Evolutionary conservation across 2,797 vertebrate species (phyloP).

Genomic region (Catostomus latipinnis): DNA sequence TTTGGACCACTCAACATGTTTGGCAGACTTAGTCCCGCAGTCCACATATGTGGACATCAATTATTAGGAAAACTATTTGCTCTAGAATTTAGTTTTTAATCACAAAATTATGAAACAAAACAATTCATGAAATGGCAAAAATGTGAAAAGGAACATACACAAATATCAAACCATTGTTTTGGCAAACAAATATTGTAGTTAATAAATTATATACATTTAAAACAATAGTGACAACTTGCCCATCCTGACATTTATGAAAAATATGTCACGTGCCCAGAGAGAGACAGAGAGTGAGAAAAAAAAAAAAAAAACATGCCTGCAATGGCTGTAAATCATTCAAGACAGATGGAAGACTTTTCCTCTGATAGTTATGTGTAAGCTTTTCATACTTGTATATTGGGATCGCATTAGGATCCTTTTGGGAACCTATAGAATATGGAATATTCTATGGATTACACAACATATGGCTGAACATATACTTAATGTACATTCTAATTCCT

Average conservation of each 20-base stretch:
- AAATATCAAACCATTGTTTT: too few species aligned
- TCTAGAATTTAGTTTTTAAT: too few species aligned
- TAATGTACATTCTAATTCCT: neutral
- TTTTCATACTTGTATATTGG: conserved; percentile 4
- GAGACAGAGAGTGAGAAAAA: neutral
- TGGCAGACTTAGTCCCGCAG: too few species aligned
- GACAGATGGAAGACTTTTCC: conserved; percentile 23
- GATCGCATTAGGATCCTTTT: neutral
- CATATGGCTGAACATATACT: neutral
- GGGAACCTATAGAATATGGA: conserved; percentile 13
- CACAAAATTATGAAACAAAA: too few species aligned
- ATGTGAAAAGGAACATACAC: too few species aligned
- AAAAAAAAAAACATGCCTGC: conserved; percentile 21
- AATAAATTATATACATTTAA: too few species aligned
- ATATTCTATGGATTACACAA: neutral
- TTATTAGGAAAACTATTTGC: too few species aligned
- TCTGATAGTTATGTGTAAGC: neutral
- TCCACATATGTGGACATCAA: too few species aligned
- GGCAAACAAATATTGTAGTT: too few species aligned
- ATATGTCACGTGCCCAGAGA: neutral
- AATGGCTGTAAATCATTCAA: conserved; percentile 5
- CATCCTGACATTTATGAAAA: neutral
- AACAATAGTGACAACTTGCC: too few species aligned
- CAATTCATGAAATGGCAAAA: too few species aligned
- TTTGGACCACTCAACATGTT: too few species aligned